phyloP scores from a whole-genome alignment of 2,888 invertebrate species.

The Galerucella calmariensis region DNA sequence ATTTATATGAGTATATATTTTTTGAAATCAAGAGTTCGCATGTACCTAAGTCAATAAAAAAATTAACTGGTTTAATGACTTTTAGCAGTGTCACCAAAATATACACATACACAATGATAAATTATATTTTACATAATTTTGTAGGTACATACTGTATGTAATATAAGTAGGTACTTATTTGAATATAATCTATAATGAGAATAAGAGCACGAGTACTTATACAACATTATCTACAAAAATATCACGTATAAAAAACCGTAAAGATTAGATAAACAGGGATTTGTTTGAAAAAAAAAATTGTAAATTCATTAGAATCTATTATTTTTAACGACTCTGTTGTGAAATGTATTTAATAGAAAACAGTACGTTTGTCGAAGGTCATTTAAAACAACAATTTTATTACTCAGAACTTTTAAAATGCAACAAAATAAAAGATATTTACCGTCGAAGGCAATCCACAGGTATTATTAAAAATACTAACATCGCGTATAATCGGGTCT shows the following conservation, averaged over 20 bases:
- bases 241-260: neutral
- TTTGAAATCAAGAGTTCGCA: neutral
- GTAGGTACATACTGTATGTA: neutral
- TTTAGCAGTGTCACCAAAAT: slow-evolving; percentile 16
- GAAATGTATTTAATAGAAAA: slow-evolving; percentile 38
- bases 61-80: slow-evolving; percentile 11
- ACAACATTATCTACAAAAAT: neutral
- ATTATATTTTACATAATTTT: neutral
- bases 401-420: slow-evolving; percentile 9
- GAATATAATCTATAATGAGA: slow-evolving; percentile 21
- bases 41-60: neutral
- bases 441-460: slow-evolving; percentile 12
- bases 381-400: slow-evolving; percentile 21
- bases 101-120: neutral
- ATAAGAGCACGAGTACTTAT: neutral
- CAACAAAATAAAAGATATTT: slow-evolving; percentile 15
- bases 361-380: slow-evolving; percentile 38
- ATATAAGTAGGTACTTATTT: slow-evolving; percentile 8
- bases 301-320: slow-evolving; percentile 12
- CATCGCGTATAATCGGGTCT: slow-evolving; percentile 6
- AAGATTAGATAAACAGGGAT: slow-evolving; percentile 11
- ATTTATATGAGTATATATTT: neutral
- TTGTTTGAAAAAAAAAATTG: slow-evolving; percentile 12
- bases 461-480: slow-evolving; percentile 23
- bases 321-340: slow-evolving; percentile 20